Conservation (phyloP, 2,888 invertebrate genomes). For the Drosophila nr. perissopoda region DNA sequence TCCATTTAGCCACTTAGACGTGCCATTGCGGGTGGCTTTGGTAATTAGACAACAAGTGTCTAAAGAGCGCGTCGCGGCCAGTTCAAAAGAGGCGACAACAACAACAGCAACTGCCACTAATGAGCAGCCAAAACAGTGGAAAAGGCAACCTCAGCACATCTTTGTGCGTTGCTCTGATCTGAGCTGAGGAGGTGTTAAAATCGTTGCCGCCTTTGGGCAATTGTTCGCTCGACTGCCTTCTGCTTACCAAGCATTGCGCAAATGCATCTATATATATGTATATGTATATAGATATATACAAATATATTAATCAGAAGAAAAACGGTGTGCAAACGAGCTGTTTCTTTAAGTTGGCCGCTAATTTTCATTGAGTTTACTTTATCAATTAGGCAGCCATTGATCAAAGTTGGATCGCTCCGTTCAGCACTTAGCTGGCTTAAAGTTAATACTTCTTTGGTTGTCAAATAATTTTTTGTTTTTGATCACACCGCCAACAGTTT, state of each 20-base stretch:
- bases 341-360: constrained; percentile 67
- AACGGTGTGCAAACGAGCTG: constrained; percentile 50
- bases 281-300: constrained; percentile 57
- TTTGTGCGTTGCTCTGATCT: constrained; percentile 16
- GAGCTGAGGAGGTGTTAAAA: constrained; percentile 67
- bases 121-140: constrained; percentile 56
- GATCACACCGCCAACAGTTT: constrained; percentile 60
- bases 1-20: constrained; percentile 41
- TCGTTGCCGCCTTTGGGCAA: constrained; percentile 69
- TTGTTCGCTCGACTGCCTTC: constrained; percentile 55
- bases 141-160: constrained; percentile 17
- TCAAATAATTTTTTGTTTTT: constrained; percentile 64
- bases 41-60: constrained; percentile 79
- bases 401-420: constrained; percentile 34
- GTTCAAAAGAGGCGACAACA: constrained; percentile 58
- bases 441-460: constrained; percentile 44
- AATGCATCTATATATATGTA: constrained; percentile 56
- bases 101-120: constrained; percentile 53
- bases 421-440: constrained; percentile 37
- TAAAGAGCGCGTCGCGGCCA: constrained; percentile 55
- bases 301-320: constrained; percentile 77
- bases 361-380: constrained; percentile 70
- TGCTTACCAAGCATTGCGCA: constrained; percentile 42
- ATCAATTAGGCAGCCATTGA: constrained; percentile 69
- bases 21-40: constrained; percentile 76